Base-by-base conservation (phyloP, 2,888 invertebrate species). In the Harpalus rufipes region DNA sequence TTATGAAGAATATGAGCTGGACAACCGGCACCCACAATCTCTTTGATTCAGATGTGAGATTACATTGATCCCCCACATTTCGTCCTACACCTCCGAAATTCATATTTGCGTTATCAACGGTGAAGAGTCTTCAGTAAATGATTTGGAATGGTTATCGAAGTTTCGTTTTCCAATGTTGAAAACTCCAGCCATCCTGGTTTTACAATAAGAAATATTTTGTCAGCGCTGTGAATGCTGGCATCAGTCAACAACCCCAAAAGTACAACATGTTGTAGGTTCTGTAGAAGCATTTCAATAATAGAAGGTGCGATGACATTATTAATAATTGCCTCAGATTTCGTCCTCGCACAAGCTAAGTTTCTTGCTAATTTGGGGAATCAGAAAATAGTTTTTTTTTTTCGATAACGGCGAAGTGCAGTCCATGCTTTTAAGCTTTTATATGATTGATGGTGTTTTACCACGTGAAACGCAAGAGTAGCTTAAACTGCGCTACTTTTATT, bases 81-180 rank as follows among this genome's bases (percentile, higher is more conserved):
- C 51, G 51, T 51, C 51, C 51, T 51, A 51, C 51, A 51, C 51
- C 51, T 51, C 51, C 51, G 51, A 51, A 51, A 51, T 51, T 51
- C 51, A 51, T 4, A 51, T 51, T 51, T 51, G 51, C 51, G 51
- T 51, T 51, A 51, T 51, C 51, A 51, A 1, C 51, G 51, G 51
- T 51, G 51, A 51, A 51, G 51, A 51, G 51, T 51, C 51, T 51
- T 51, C 51, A 51, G 51, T 51, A 51, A 51, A 51, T 1, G 51
- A 51, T 51, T 51, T 1, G 51, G 1, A 51, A 51, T 51, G 51
- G 51, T 51, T 51, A 44, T 56, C 79, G 79, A 79, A 79, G 79
- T 79, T 58, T 79, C 79, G 58, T 79, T 79, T 79, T 79, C 79
- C 7, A 79, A 79, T 3, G 79, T 2, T 79, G 56, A 59, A 3